Conservation (phyloP, 1,140 invertebrate genomes). For the Adelges cooleyi region DNA sequence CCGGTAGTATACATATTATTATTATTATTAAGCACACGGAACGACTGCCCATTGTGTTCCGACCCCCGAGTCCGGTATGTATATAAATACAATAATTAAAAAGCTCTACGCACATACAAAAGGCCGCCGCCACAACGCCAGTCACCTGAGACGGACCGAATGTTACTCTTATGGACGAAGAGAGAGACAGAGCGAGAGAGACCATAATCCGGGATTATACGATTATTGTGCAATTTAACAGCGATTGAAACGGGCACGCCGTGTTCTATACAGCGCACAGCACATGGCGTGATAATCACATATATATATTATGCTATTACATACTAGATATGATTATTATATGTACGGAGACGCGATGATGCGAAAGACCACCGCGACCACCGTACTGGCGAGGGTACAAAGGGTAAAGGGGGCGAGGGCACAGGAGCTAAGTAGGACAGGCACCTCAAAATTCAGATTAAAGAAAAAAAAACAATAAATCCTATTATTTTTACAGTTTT, state of each 20-base stretch:
- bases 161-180: conserved; percentile 26
- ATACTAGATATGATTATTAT: background rate
- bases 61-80: too few species aligned
- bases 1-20: too few species aligned
- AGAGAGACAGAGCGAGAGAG: too few species aligned
- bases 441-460: too few species aligned
- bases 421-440: too few species aligned
- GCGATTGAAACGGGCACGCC: background rate
- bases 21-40: too few species aligned
- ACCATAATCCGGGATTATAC: conserved; percentile 20
- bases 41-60: too few species aligned
- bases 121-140: background rate
- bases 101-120: background rate
- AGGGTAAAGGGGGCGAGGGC: too few species aligned
- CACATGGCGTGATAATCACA: background rate
- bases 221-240: conserved; percentile 26
- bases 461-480: too few species aligned
- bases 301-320: too few species aligned
- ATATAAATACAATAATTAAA: background rate
- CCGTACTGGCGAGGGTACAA: background rate
- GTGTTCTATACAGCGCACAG: too few species aligned
- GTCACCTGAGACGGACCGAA: conserved; percentile 26
- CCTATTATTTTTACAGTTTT: too few species aligned
- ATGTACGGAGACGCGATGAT: background rate
- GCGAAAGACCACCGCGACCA: background rate